Base-by-base conservation (phyloP, 2,797 vertebrate genomes). In the Podarcis lilfordi region DNA sequence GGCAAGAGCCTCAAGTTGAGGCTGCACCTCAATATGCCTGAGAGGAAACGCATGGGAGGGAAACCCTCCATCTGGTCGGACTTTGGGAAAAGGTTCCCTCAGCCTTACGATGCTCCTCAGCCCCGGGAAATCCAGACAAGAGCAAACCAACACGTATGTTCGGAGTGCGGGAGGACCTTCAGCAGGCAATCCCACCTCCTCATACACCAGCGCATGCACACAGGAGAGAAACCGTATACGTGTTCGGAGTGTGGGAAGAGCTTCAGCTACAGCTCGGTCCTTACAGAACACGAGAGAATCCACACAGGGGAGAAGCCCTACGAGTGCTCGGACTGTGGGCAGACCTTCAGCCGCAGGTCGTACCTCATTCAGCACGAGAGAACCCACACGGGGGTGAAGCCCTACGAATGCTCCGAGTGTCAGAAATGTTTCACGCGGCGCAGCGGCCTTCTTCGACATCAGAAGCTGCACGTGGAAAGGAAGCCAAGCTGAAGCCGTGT, bases 401-500 rank as follows among this genome's bases (percentile, higher is more conserved):
- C 81, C 8, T 82, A 82, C 2, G 64, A 45, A 43, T 82, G 81
- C 8, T 0, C 27, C 0, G 81, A 82, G 66, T 82, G 81, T 17
- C 66, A 21, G 27, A 82, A 82, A n/a, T 69, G 81, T 11, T 82
- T 82, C 40, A 82, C 81, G 0, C 87, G 84, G 50, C 82, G 69
- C 43, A 81, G 66, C 15, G 80, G 82, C 81, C 81, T 84, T 43
- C 81, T 76, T 35, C 81, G 82, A 21, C 87, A 88, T 59, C 55
- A 75, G 71, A 81, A 84, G 25, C 59, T 88, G 66, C 87, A 88
- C 45, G 2, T 45, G 64, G 81, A 64, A 19, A 69, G 43, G 81
- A 45, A 69, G 27, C 66, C 19, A 29, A 29, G 81, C 8, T 82
- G 37, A 82, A n/a, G 27, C 37, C 81, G 43, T 9, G 7, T 8